phyloP scores from a whole-genome alignment of 1,140 invertebrate genomes.

The Scaptodrosophila lebanonensis region DNA sequence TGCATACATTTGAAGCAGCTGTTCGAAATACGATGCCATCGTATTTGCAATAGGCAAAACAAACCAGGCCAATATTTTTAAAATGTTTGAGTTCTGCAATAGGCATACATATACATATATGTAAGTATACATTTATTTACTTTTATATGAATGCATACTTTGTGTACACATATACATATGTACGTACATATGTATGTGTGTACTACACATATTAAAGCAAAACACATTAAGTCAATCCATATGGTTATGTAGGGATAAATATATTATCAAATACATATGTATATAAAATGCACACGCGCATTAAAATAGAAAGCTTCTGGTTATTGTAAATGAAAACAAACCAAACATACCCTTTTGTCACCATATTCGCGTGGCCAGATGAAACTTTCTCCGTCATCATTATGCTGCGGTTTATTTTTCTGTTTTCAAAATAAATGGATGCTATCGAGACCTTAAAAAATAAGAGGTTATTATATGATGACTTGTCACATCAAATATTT shows the following conservation, averaged over 20 bases:
- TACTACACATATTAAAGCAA: not conserved
- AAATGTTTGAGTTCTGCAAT: not conserved
- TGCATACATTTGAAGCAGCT: too few relatives aligned
- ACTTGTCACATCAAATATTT: constrained; percentile 20
- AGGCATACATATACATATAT: not conserved
- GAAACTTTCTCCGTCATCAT: constrained; percentile 82
- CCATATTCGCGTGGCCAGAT: constrained; percentile 80
- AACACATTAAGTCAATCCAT: too few relatives aligned
- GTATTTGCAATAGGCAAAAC: too few relatives aligned
- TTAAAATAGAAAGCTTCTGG: not conserved
- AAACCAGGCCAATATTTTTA: too few relatives aligned
- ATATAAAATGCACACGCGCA: not conserved
- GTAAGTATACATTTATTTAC: constrained; percentile 1
- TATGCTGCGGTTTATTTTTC: constrained; percentile 25
- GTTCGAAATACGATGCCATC: too few relatives aligned
- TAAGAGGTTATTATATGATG: constrained; percentile 7
- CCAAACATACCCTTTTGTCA: constrained; percentile 78
- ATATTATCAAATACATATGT: not conserved
- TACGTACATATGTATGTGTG: not conserved
- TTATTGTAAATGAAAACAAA: constrained; percentile 9
- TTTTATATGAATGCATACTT: not conserved
- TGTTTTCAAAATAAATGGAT: too few relatives aligned
- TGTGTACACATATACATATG: not conserved
- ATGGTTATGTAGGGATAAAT: not conserved
- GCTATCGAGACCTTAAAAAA: not conserved